Evolutionary conservation across 2,888 invertebrate genomes (phyloP).

Genomic region (Auanema sp.): DNA sequence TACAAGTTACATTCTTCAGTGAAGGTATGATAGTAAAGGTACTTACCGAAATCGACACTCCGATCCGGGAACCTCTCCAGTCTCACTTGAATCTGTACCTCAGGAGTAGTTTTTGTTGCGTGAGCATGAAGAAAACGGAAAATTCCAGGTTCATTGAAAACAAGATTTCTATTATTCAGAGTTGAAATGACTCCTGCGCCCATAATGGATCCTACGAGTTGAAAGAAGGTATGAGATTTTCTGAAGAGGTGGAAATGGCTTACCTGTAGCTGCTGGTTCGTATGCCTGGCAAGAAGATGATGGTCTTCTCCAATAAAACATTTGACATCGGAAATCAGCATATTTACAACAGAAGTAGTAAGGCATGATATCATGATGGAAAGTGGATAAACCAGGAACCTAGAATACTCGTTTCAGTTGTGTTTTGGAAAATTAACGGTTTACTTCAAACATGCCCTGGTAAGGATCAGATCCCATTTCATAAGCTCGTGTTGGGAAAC

Average conservation of each 20-base stretch:
- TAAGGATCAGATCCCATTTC: constrained; percentile 88
- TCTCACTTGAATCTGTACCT: constrained; percentile 55
- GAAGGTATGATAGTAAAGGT: neutral
- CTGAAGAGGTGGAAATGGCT: no score
- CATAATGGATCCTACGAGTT: constrained; percentile 85
- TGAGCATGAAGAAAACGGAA: constrained; percentile 75
- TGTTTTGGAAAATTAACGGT: neutral
- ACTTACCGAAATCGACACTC: constrained; percentile 51
- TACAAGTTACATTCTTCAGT: constrained; percentile 20
- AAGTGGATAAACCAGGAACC: constrained; percentile 88
- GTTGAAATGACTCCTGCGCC: constrained; percentile 92
- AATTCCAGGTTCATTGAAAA: constrained; percentile 86
- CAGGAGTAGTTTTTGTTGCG: constrained; percentile 41
- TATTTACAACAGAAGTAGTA: constrained; percentile 91
- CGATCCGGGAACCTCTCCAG: constrained; percentile 56
- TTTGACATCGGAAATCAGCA: constrained; percentile 90
- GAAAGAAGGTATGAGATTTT: no score
- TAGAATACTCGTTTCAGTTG: constrained; percentile 25
- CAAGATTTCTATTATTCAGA: constrained; percentile 85
- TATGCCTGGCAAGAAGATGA: constrained; percentile 87
- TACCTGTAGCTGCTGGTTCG: constrained; percentile 50
- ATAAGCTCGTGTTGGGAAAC: constrained; percentile 66
- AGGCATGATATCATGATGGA: constrained; percentile 91
- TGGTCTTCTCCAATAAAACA: constrained; percentile 83
- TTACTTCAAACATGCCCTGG: constrained; percentile 86